Evolutionary conservation across 2,797 vertebrate species (phyloP).

Genomic region (Aphelocoma californica): DNA sequence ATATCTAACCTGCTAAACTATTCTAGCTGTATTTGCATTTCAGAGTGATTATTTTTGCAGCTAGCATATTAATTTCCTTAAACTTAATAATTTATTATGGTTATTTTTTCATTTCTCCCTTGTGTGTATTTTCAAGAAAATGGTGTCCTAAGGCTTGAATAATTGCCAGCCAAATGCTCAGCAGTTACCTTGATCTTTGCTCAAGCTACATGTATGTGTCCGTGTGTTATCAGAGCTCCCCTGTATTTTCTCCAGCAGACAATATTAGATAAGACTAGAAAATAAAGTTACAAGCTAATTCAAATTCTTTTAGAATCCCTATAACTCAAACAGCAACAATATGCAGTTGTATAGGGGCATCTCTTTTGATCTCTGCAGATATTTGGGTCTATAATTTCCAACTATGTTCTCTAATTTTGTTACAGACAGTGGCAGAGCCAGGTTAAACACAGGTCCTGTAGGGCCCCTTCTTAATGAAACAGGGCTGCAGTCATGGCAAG

Average conservation of each 20-base stretch:
- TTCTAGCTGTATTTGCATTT: constrained; percentile 7
- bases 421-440: neutral
- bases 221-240: neutral
- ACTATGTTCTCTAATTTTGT: neutral
- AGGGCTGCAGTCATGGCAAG: neutral
- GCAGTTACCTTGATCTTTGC: constrained; percentile 11
- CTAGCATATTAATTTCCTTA: constrained; percentile 26
- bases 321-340: neutral
- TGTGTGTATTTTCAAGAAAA: constrained; percentile 40
- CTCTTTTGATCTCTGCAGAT: neutral
- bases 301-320: neutral
- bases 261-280: neutral
- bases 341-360: neutral
- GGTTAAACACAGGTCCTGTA: neutral
- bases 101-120: constrained; percentile 41
- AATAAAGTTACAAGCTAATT: neutral
- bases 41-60: constrained; percentile 20
- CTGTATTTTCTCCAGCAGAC: neutral
- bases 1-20: constrained; percentile 7
- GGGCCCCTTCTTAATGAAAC: neutral
- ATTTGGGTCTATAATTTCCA: neutral
- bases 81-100: constrained; percentile 45
- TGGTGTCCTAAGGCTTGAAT: constrained; percentile 36
- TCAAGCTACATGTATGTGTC: neutral
- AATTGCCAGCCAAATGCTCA: neutral